Base-by-base conservation (phyloP, 2,113 vertebrate genomes). In the Callochromis pleurospilus region DNA sequence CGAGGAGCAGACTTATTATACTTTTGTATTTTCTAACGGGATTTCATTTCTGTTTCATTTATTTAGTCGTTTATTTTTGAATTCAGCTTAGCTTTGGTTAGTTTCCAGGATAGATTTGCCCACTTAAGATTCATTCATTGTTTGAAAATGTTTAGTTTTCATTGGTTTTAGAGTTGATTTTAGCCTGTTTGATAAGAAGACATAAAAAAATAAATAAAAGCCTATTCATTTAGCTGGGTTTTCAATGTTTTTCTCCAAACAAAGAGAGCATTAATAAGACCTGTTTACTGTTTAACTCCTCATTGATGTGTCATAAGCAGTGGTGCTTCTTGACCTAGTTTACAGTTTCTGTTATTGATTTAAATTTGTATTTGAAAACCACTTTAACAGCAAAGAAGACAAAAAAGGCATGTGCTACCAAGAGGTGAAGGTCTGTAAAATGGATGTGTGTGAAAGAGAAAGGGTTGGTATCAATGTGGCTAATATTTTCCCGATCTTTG, bases 401-500 rank as follows among this genome's bases (percentile, higher is more conserved):
- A 62, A 81, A 19, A 75, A 53, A 77, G 19, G n/a, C n/a, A 2
- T 1, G 3, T 6, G 6, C 14, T 51, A 75, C 53, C 86, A 85
- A 79, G 55, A 55, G n/a, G 53, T 82, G 19, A 86, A 81, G 58
- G 58, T 58, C 65, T 84, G 53, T 36, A 55, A 80, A 85, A 65
- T 81, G 51, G 40, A 55, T 38, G 68, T 11, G n/a, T 6, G 21
- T 21, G 47, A 79, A 65, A 65, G 68, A n/a, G 62, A 83, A 68
- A 77, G 55, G 55, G 80, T 88, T 7, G 33, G 51, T 81, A 80
- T 85, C 84, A 91, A 31, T 89, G 85, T 73, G 49, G 58, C 42
- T 62, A 82, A 87, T 85, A 80, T 88, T 91, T 93, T 93, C 83
- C 90, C 83, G 82, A 90, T 93, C 85, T 91, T 86, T 91, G 55